Percentiles rank a stretch among this genome's conserved stretches.
Evolutionary conservation across 2,113 vertebrate genomes (phyloP).

Genomic region (Malurus alboscapulatus): DNA sequence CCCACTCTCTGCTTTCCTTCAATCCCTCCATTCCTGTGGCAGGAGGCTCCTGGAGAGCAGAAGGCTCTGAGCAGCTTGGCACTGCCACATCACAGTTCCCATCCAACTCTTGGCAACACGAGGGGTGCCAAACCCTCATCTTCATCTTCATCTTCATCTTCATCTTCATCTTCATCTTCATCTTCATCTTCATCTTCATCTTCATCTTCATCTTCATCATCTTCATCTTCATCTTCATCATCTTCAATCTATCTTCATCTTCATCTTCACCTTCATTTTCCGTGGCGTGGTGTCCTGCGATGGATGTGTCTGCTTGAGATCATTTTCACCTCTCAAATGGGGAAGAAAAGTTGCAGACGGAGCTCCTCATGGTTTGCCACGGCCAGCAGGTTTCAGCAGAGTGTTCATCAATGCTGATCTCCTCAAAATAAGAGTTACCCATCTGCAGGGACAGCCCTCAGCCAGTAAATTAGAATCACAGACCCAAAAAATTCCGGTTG

Average conservation of each 20-base stretch:
- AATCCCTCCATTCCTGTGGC: not conserved
- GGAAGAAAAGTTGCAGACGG: not conserved
- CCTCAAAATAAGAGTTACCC: not conserved
- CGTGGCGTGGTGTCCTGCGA: accelerated
- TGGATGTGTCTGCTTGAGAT: accelerated
- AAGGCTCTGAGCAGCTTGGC: not conserved
- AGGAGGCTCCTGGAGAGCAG: not conserved
- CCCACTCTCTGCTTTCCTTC: not conserved
- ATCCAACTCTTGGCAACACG: too few species aligned
- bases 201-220: too few species aligned
- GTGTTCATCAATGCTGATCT: not conserved
- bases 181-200: too few species aligned
- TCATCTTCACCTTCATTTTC: too few species aligned
- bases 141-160: too few species aligned
- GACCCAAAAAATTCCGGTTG: not conserved
- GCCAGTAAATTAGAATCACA: not conserved
- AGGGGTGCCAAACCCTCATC: too few species aligned
- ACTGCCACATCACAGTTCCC: not conserved
- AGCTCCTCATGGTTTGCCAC: accelerated
- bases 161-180: too few species aligned
- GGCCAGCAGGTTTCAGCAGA: not conserved
- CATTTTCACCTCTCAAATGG: not conserved
- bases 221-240: too few species aligned
- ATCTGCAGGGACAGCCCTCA: not conserved
- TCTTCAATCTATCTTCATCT: too few species aligned